Evolutionary conservation across 2,888 invertebrate genomes (phyloP).

Genomic region (Spilosoma lubricipeda): DNA sequence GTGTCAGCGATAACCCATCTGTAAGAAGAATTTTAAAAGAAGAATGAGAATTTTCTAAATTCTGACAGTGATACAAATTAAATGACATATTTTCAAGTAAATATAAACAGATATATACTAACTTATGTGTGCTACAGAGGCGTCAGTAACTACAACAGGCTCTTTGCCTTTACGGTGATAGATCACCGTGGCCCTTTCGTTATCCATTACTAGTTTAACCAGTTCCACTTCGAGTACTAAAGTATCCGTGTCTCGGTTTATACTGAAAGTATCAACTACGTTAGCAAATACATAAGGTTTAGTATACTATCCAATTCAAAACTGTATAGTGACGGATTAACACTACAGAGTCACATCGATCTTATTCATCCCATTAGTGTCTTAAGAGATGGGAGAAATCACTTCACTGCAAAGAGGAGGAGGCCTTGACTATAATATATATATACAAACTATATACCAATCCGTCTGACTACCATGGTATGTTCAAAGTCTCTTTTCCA

Average conservation of each 20-base stretch:
- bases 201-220: background rate
- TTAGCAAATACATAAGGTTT: too few relatives aligned
- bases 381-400: too few relatives aligned
- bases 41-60: too few relatives aligned
- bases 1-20: background rate
- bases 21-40: background rate
- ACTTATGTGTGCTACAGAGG: background rate
- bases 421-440: too few relatives aligned
- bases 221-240: background rate
- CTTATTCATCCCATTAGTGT: too few relatives aligned
- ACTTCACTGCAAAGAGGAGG: too few relatives aligned
- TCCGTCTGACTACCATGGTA: too few relatives aligned
- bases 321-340: too few relatives aligned
- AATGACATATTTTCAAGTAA: background rate
- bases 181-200: background rate
- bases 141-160: background rate
- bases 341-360: too few relatives aligned
- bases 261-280: background rate
- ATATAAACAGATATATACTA: background rate
- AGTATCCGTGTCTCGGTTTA: background rate
- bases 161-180: background rate
- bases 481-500: too few relatives aligned
- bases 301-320: too few relatives aligned
- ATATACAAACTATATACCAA: too few relatives aligned
- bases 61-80: background rate